A percentile compares a stretch with the other conserved stretches of the same genome.
phyloP scores from a whole-genome alignment of 2,113 vertebrate genomes.

The Pao palembangensis region DNA sequence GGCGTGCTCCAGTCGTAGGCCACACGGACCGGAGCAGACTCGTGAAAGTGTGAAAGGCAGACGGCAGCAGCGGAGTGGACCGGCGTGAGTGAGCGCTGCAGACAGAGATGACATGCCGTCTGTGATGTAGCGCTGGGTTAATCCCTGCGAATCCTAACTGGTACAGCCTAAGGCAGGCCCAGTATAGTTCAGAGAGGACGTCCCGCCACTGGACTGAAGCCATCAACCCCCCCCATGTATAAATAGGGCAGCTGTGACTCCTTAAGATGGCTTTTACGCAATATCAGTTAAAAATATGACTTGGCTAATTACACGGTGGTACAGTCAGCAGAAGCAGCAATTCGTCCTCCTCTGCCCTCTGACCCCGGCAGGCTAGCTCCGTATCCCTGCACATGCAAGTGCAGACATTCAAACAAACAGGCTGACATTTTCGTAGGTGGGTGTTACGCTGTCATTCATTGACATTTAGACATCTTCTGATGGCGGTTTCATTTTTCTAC shows the following conservation, averaged over 20 bases:
- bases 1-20: too few relatives aligned
- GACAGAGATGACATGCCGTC: slow-evolving; percentile 34
- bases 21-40: neutral
- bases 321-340: slow-evolving; percentile 61
- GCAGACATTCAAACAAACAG: slow-evolving; percentile 34
- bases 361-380: slow-evolving; percentile 21
- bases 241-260: slow-evolving; percentile 74
- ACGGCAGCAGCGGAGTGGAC: slow-evolving; percentile 1
- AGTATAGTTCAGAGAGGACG: slow-evolving; percentile 73
- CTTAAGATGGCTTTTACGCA: slow-evolving; percentile 76
- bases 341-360: slow-evolving; percentile 29
- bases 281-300: slow-evolving; percentile 79
- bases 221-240: slow-evolving; percentile 47
- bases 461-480: slow-evolving; percentile 56
- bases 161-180: slow-evolving; percentile 71
- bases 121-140: slow-evolving; percentile 66
- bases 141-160: slow-evolving; percentile 68
- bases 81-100: slow-evolving; percentile 22
- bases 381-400: slow-evolving; percentile 10
- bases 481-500: slow-evolving; percentile 47
- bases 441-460: slow-evolving; percentile 51
- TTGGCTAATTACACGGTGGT: slow-evolving; percentile 70
- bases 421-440: slow-evolving; percentile 46
- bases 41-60: slow-evolving; percentile 11
- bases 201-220: slow-evolving; percentile 42